Base-by-base conservation (phyloP, 92 coral and sea anemone genomes). In the Parazoanthus darwini region DNA sequence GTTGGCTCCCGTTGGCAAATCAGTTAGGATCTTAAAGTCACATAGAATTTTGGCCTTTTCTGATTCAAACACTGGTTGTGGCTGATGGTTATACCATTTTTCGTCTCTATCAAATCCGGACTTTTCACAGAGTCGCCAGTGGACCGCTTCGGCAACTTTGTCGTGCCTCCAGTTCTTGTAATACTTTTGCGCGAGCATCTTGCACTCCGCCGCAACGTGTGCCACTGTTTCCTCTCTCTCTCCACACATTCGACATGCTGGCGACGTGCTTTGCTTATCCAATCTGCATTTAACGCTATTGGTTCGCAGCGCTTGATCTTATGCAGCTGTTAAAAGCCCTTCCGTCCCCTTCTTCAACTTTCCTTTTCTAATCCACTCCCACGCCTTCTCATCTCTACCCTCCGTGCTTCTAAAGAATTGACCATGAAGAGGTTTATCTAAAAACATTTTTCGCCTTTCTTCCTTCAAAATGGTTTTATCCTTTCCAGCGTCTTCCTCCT, bases 131-230 rank as follows among this genome's bases (percentile, higher is more conserved):
- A 81, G 51, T 37, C 72, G 43, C 67, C 56, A 70, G 35, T 89
- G 82, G 43, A 89, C 82, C 22, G 74, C 77, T 50, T 59, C 75
- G 48, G 88, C 91, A 46, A 89, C 86, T 73, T 89, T 89, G 25
- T 89, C 82, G 50, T 83, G 83, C 38, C 88, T 89, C 82, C 86
- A 75, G 79, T 72, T 82, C 76, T 82, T 89, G 37, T 82, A 89
- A 22, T 86, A 54, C 78, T 82, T 89, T 74, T 82, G 88, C 63
- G 82, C 81, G 35, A 79, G 79, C 77, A 46, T 72, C 42, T 14
- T n/a, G 43, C 82, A 51, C 39, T 82, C 91, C 38, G 82, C 39
- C n/a, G 67, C 68, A 25, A 44, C 67, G 23, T 88, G 91, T 67
- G 70, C 85, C 33, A 81, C 78, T 46, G 77, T 36, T 18, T 80